Base-by-base conservation (phyloP, 2,797 vertebrate species). In the Nyctibius grandis region DNA sequence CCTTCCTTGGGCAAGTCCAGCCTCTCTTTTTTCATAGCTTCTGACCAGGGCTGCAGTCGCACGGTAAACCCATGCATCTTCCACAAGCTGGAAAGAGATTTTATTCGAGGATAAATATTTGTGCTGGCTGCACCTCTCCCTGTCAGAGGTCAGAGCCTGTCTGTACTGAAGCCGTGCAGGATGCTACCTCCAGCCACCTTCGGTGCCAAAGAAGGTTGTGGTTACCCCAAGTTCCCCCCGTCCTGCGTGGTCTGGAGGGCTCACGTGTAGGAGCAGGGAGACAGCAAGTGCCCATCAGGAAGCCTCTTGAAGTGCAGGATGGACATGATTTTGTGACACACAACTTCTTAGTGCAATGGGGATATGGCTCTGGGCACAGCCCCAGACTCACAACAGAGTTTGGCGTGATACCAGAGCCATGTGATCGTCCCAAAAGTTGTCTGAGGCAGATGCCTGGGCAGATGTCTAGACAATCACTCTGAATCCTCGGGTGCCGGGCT, bases 181-280 rank as follows among this genome's bases (percentile, higher is more conserved):
- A 75, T 21, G 29, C 15, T 28, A 25, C 9, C 38, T 76, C 38
- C n/a, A 23, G 28, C 34, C 11, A 13, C 51, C 33, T 67, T 69
- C 0, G 0, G n/a, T 18, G 70, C 26, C 40, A 23, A 45, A 60
- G 38, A 57, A 19, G 33, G 16, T 29, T 72, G 34, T 56, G 53
- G 40, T 80, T 83, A 80, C 42, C 23, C 33, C 33, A 29, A 56
- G 56, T 29, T 29, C 36, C 23, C n/a, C 7, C 34, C 8, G 9
- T 53, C n/a, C 73, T 45, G 15, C 36, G 17, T 1, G 6, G 48
- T 9, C 47, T 81, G 47, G 34, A 86, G 59, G 47, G 74, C 29
- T 90, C 38, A 17, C 11, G 5, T 6, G 15, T 9, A 48, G 50
- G 29, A 87, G 22, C 33, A 76, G 15, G 26, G 31, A 84, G 44